These are phyloP conservation scores for Hydrochoerus hydrochaeris DNA, from an alignment of 2,113 vertebrate species.

Conservation along the genomic window DNA sequence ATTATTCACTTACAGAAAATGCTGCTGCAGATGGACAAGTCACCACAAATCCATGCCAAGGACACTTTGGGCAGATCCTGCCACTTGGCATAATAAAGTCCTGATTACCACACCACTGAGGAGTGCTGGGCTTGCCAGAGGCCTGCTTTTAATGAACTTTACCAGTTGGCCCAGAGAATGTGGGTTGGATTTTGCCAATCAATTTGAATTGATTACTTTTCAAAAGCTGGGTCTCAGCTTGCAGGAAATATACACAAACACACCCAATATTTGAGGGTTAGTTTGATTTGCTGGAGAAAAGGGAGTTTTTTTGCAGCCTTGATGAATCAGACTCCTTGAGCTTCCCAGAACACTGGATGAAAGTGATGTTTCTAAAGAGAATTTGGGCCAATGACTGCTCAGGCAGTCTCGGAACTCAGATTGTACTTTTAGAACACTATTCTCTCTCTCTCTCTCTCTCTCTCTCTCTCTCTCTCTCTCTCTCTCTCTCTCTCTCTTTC, in stretches of 20 bases:
- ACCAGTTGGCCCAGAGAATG: conserved; percentile 72
- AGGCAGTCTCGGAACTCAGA: background rate
- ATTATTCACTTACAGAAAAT: conserved; percentile 75
- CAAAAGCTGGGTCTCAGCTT: conserved; percentile 62
- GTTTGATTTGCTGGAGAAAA: conserved; percentile 63
- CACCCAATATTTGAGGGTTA: conserved; percentile 20
- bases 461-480: background rate
- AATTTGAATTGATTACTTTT: conserved; percentile 78
- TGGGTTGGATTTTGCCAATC: conserved; percentile 68
- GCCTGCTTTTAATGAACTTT: conserved; percentile 81
- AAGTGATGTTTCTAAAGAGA: background rate
- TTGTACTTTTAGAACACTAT: rapidly evolving
- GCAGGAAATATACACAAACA: conserved; percentile 60
- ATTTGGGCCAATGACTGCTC: background rate
- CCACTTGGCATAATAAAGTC: conserved; percentile 76
- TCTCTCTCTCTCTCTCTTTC: background rate
- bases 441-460: background rate
- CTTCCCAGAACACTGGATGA: background rate
- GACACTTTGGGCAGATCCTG: conserved; percentile 79
- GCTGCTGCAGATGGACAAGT: conserved; percentile 73
- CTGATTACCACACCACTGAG: conserved; percentile 62
- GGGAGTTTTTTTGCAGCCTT: conserved; percentile 25
- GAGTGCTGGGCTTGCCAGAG: conserved; percentile 71
- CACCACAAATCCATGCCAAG: conserved; percentile 76
- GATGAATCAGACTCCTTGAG: background rate